Evolutionary conservation across 64 coral and sea anemone genomes (phyloP), one percentile per base, ranked within the genome.

Genomic region (Cladopsammia gracilis): DNA sequence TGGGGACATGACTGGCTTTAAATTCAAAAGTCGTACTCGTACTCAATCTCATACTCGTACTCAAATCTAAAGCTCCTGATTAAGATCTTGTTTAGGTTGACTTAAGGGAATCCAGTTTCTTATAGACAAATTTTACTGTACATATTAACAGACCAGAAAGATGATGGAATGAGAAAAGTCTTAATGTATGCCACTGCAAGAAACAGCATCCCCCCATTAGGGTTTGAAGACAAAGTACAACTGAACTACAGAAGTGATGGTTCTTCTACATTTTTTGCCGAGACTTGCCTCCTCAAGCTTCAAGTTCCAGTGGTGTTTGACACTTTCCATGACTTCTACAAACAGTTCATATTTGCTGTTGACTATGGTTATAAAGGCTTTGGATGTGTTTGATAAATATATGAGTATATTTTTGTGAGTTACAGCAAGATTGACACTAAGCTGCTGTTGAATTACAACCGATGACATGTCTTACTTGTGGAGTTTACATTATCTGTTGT

Each of bases 271-370:
- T 50, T 85, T 68, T 85, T 85, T 85, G 82, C 82, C 0, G 82
- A 85, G 57, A 68, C 82, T 22, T 91, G 89, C 62, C 51, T 74
- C 20, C 64, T 91, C 67, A 71, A 64, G 42, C 50, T 91, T 46
- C 68, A 71, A 19, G 80, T 91, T 10, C 89, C 89, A 49, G 82
- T 79, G 47, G 77, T 91, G 19, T 79, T 71, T 68, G 82, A 73
- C 60, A 43, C 45, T 20, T 91, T 83, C 69, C 42, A 82, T 43
- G 51, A 73, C 48, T 91, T 91, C 57, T 62, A 91, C 53, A 16
- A 77, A 50, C 71, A 91, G 9, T 82, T 91, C 61, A 50, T 91
- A 9, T 82, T 91, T 44, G 89, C 62, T 80, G 77, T 75, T 70
- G 65, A 58, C 26, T 15, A 78, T 51, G 88, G 75, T 14, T 78